Conservation (phyloP, 2,797 vertebrate species). For the Falco concolor region DNA sequence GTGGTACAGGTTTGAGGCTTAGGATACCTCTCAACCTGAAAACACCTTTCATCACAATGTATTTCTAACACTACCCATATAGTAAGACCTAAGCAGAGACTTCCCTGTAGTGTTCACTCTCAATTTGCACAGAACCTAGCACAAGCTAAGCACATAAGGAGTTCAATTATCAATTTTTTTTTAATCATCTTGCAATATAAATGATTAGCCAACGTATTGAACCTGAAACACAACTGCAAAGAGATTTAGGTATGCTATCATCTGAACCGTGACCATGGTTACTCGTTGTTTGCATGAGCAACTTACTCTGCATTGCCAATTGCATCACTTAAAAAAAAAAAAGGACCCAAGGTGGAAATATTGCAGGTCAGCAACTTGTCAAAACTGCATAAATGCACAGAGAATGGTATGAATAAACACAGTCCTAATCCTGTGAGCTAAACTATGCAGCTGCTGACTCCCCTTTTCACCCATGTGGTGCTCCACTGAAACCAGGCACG, state of each 20-base stretch:
- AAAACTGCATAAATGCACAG: not conserved
- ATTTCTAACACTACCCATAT: not conserved
- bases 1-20: conserved; percentile 23
- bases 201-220: not conserved
- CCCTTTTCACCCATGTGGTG: not conserved
- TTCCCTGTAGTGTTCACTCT: not conserved
- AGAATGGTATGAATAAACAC: not conserved
- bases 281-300: not conserved
- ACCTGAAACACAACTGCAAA: not conserved
- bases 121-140: not conserved
- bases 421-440: not conserved
- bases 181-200: not conserved
- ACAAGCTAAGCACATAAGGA: not conserved
- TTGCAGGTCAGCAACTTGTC: not conserved
- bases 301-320: not conserved
- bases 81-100: not conserved
- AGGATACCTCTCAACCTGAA: not conserved
- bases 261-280: not conserved
- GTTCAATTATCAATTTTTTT: not conserved
- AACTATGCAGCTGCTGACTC: not conserved
- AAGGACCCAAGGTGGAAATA: not conserved
- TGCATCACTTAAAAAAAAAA: not conserved
- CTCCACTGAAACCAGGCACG: not conserved
- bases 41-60: not conserved
- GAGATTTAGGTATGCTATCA: not conserved